These are phyloP conservation scores for Channa maculata DNA, from an alignment of 2,113 vertebrate species.

Conservation along the genomic window DNA sequence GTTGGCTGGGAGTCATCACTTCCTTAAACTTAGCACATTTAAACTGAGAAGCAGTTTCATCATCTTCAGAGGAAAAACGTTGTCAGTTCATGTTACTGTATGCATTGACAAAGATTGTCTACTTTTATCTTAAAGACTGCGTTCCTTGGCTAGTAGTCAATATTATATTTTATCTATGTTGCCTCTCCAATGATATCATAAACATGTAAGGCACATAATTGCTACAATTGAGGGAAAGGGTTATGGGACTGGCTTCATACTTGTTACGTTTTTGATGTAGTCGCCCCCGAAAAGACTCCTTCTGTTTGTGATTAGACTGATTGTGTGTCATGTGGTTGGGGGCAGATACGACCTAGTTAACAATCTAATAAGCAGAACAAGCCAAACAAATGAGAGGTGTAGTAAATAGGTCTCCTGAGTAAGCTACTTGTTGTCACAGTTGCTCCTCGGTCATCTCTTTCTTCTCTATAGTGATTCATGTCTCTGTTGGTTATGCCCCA, in stretches of 20 bases:
- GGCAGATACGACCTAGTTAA: slow-evolving; percentile 51
- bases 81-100: slow-evolving; percentile 8
- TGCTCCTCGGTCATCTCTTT: slow-evolving; percentile 45
- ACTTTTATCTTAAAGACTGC: background rate
- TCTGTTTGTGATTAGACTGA: slow-evolving; percentile 47
- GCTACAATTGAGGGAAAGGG: slow-evolving; percentile 25
- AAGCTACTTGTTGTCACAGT: slow-evolving; percentile 66
- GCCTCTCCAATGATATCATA: slow-evolving; percentile 1
- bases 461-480: slow-evolving; percentile 50
- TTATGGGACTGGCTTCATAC: slow-evolving; percentile 16
- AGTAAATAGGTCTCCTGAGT: slow-evolving; percentile 51
- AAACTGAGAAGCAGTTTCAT: slow-evolving; percentile 61
- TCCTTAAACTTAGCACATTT: slow-evolving; percentile 76
- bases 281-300: slow-evolving; percentile 20
- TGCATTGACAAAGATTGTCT: background rate
- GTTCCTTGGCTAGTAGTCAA: background rate
- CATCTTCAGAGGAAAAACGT: slow-evolving; percentile 39
- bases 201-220: slow-evolving; percentile 32
- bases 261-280: slow-evolving; percentile 47
- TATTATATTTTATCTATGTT: background rate
- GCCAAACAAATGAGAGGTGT: slow-evolving; percentile 56
- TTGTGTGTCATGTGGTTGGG: slow-evolving; percentile 50
- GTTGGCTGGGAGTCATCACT: slow-evolving; percentile 72
- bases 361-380: slow-evolving; percentile 64
- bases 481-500: slow-evolving; percentile 44